phyloP scores from a whole-genome alignment of 2,888 invertebrate species.

The Apodemia zela region DNA sequence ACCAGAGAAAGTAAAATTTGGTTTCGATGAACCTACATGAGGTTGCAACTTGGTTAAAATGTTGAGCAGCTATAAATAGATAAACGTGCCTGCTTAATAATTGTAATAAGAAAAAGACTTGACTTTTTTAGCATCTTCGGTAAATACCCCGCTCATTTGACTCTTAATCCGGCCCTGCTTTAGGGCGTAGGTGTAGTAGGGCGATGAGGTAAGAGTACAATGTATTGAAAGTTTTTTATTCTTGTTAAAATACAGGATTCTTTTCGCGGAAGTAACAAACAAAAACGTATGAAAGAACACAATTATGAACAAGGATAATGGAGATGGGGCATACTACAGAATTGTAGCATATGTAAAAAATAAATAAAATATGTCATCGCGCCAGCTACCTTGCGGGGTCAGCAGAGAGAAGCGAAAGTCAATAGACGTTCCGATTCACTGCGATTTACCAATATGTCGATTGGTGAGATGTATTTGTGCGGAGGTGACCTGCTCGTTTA shows the following conservation, averaged over 20 bases:
- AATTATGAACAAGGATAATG: neutral
- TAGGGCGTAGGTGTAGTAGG: conserved; percentile 2
- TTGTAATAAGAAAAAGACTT: neutral
- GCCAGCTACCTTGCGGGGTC: no score
- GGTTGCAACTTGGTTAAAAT: no score
- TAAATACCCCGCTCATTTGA: neutral
- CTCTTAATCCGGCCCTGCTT: neutral
- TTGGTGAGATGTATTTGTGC: no score
- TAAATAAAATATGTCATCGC: no score
- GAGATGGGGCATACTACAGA: neutral
- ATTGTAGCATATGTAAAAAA: neutral
- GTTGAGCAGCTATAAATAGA: no score
- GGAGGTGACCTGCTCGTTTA: no score
- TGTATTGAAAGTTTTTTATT: conserved; percentile 2
- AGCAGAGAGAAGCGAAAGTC: no score
- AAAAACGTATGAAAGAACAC: neutral
- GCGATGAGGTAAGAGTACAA: neutral
- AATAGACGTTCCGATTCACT: no score
- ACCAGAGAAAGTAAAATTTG: no score
- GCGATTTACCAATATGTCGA: no score
- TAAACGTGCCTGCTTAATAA: neutral
- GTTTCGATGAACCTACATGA: no score
- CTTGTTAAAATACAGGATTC: neutral
- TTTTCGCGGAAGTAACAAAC: neutral
- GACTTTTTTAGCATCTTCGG: neutral